Base-by-base conservation (phyloP, 2,888 invertebrate genomes). In the Dolichopus griseipennis region DNA sequence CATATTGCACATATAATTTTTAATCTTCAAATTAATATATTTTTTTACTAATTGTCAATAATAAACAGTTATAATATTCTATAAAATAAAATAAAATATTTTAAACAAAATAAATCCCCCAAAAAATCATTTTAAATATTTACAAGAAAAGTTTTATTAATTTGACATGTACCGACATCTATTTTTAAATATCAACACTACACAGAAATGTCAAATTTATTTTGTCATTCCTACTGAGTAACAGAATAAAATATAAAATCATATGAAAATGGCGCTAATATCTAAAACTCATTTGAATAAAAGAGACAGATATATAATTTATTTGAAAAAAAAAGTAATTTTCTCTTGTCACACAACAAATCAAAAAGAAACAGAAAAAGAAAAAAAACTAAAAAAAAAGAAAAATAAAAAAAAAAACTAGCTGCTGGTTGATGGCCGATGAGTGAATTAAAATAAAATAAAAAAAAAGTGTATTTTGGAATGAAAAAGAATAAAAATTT, bases 281-380 rank as follows among this genome's bases (percentile, higher is more conserved):
- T 18, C 4, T 18, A 4, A 4, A 52, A 52, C 1, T 7, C 15
- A 18, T 18, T 52, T 7, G 18, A 52, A 12, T 18, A 18, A 52
- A 52, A 18, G 52, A 52, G 52, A 52, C 6, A 52, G 4, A 52
- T 52, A 52, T 52, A 52, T 52, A 43, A 15, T 43, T 9, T 18
- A 12, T 52, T 52, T 52, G 15, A 52, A 18, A 52, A 52, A 41
- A 41, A 41, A 12, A 2, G 1, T n/a, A n/a, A 43, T 18, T 52
- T 52, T 52, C 52, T 52, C 52, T 52, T 52, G 52, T 52, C 52
- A 52, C n/a, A 52, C 52, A 52, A 52, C 52, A 52, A 52, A 52
- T 52, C 52, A 52, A 15, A 52, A 52, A 52, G 12, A 12, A 43
- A 6, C 7, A 52, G 18, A 52, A 52, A 18, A 52, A 52, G 1